These are phyloP conservation scores for Heterotis niloticus DNA, from an alignment of 2,113 vertebrate species.

Conservation along the genomic window DNA sequence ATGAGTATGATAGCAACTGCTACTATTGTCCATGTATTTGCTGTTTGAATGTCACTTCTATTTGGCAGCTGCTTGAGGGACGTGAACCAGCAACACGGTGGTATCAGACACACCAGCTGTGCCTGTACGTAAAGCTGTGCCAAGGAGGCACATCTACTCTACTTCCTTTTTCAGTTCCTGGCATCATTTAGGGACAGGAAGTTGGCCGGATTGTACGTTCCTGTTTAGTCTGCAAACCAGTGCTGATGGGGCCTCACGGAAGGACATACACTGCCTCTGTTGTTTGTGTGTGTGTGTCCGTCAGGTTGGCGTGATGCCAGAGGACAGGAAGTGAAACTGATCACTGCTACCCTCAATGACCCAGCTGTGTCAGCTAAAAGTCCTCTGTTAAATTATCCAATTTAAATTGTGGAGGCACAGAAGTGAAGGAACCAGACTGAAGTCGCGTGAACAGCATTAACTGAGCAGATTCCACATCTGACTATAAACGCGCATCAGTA, in stretches of 20 bases:
- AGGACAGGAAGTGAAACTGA: background rate
- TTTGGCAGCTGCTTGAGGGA: no score
- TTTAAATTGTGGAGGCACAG: no score
- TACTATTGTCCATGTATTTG: no score
- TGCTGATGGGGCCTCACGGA: background rate
- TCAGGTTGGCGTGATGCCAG: background rate
- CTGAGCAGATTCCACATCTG: no score
- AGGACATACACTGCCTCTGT: background rate
- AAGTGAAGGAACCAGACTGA: no score
- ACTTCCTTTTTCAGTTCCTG: background rate
- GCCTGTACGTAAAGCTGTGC: no score
- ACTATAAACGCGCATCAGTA: no score
- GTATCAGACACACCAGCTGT: no score
- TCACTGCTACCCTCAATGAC: background rate
- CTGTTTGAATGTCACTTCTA: no score
- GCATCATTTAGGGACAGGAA: background rate
- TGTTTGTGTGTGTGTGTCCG: background rate
- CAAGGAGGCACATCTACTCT: background rate
- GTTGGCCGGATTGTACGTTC: background rate
- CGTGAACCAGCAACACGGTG: no score
- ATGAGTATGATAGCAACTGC: no score
- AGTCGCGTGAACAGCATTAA: no score
- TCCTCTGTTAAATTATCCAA: background rate
- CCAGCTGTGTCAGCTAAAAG: background rate
- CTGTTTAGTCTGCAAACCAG: slow-evolving; percentile 11